phyloP scores from a whole-genome alignment of 2,113 vertebrate species.

The Seriola quinqueradiata region DNA sequence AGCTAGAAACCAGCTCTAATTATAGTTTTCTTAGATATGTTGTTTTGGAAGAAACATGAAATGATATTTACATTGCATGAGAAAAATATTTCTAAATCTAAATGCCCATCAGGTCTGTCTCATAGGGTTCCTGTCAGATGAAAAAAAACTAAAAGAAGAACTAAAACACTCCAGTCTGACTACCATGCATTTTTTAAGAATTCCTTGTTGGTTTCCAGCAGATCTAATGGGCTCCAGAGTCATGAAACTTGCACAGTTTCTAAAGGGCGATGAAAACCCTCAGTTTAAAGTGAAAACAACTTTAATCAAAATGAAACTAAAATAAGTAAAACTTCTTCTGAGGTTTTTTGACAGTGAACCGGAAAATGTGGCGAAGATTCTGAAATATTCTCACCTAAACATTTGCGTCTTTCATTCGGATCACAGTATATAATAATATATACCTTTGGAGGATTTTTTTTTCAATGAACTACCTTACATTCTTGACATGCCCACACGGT shows the following conservation, averaged over 20 bases:
- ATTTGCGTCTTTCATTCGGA: background rate
- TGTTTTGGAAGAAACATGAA: constrained; percentile 24
- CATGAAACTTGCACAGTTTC: constrained; percentile 6
- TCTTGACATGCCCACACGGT: background rate
- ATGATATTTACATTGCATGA: constrained; percentile 33
- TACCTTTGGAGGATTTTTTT: background rate
- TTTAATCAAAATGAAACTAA: constrained; percentile 5
- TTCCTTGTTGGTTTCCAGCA: constrained; percentile 18
- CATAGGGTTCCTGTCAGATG: background rate
- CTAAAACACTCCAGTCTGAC: background rate
- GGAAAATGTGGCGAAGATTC: background rate
- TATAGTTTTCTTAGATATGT: constrained; percentile 24
- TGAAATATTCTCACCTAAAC: background rate
- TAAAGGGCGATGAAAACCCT: background rate
- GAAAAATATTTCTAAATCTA: constrained; percentile 35
- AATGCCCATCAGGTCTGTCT: constrained; percentile 13
- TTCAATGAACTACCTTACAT: background rate
- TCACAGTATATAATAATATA: background rate
- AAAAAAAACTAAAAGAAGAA: background rate
- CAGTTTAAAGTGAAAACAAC: constrained; percentile 1
- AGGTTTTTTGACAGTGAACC: background rate
- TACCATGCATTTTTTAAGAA: constrained; percentile 22
- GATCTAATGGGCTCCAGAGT: constrained; percentile 23
- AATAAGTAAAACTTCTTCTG: background rate
- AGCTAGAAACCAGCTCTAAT: constrained; percentile 20